A percentile compares a stretch with the other conserved stretches of the same genome.
Conservation (phyloP, 1,140 invertebrate species). For the Ceratina calcarata region DNA sequence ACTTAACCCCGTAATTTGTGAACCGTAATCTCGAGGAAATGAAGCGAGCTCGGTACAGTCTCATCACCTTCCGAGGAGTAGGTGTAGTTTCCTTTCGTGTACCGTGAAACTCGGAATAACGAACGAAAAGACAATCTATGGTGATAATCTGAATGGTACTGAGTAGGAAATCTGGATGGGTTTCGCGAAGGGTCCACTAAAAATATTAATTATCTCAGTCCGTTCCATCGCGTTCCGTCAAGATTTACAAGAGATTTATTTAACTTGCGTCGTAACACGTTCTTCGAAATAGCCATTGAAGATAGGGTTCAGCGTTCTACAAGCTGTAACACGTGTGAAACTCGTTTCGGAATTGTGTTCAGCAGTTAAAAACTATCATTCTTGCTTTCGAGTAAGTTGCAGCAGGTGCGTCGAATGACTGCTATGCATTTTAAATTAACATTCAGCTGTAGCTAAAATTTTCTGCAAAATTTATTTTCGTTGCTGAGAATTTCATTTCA, state of each 20-base stretch:
- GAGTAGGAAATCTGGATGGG: too few species aligned
- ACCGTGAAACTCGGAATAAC: not conserved
- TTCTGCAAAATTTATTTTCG: not conserved
- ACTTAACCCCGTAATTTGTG: not conserved
- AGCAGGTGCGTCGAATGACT: not conserved
- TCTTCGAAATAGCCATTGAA: not conserved
- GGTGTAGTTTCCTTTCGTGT: not conserved
- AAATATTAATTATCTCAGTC: not conserved
- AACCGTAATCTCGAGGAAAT: not conserved
- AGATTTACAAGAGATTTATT: not conserved
- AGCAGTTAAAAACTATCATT: not conserved
- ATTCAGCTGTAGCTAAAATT: not conserved
- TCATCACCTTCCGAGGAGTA: not conserved
- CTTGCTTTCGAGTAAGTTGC: not conserved
- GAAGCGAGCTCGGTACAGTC: not conserved
- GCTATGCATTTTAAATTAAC: slow-evolving; percentile 12
- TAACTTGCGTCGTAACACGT: not conserved
- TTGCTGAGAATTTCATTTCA: not conserved
- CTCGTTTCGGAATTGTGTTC: not conserved
- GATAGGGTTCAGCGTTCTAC: not conserved
- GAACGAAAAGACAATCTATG: not conserved
- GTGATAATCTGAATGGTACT: too few species aligned
- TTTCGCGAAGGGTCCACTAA: too few species aligned
- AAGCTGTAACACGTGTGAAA: not conserved
- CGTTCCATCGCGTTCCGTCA: not conserved